Conservation (phyloP, 1,140 invertebrate genomes). For the Rhopalosiphum padi region DNA sequence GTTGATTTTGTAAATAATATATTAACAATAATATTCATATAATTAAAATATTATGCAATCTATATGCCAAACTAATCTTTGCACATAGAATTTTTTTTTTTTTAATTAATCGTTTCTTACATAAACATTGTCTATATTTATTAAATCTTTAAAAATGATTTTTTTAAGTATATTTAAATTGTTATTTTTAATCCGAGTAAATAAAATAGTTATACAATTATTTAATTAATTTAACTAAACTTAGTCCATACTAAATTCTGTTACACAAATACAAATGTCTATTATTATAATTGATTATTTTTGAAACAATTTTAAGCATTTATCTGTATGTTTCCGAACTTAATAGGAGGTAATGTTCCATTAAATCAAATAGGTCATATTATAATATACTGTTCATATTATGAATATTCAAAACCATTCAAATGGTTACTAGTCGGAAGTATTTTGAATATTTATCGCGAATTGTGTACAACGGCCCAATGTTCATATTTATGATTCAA, state of each 20-base stretch:
- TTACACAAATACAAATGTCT: neutral
- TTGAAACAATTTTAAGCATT: neutral
- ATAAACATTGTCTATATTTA: neutral
- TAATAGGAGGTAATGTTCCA: neutral
- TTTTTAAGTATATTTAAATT: neutral
- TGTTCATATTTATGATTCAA: neutral
- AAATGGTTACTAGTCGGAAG: neutral
- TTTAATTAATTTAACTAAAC: neutral
- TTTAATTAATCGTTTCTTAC: neutral
- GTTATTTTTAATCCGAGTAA: fast-evolving
- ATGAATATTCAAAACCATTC: neutral
- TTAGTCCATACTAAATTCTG: neutral
- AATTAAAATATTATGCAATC: neutral
- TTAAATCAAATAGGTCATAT: neutral
- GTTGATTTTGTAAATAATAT: neutral
- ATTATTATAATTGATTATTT: neutral
- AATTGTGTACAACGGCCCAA: neutral
- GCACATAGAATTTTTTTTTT: neutral
- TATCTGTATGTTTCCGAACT: neutral
- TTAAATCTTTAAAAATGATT: neutral
- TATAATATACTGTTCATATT: neutral
- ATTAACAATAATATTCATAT: neutral
- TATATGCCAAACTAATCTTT: neutral
- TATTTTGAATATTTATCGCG: neutral
- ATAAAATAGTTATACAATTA: neutral